Evolutionary conservation across 2,113 vertebrate species (phyloP).

Genomic region (Zingel zingel): DNA sequence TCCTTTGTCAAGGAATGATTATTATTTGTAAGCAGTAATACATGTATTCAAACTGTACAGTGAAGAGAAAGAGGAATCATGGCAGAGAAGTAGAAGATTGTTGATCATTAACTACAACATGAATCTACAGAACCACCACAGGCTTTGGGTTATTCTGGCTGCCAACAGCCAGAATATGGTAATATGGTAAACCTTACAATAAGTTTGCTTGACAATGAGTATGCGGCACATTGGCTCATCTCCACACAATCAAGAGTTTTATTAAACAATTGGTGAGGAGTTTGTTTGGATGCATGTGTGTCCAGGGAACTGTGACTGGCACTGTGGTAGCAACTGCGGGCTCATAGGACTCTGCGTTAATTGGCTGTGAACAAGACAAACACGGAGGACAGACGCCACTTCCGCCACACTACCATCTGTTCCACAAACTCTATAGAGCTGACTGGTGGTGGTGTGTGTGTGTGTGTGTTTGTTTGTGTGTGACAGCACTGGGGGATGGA

Average conservation of each 20-base stretch:
- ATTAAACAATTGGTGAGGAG: slow-evolving; percentile 35
- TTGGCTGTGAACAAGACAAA: slow-evolving; percentile 83
- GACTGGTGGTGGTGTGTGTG: slow-evolving; percentile 47
- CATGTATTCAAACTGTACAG: not conserved
- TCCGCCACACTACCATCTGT: slow-evolving; percentile 83
- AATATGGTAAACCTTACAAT: not conserved
- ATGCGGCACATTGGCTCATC: not conserved
- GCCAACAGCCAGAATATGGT: not conserved
- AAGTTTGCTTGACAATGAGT: not conserved
- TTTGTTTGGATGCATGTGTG: slow-evolving; percentile 55
- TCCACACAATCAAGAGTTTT: not conserved
- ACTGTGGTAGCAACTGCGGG: slow-evolving; percentile 57
- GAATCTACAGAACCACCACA: not conserved
- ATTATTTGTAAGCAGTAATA: not conserved
- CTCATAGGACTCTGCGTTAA: slow-evolving; percentile 61
- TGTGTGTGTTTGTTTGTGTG: slow-evolving; percentile 19
- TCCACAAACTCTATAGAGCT: slow-evolving; percentile 65
- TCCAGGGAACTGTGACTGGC: slow-evolving; percentile 42
- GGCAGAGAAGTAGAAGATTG: slow-evolving; percentile 1
- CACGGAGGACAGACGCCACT: slow-evolving; percentile 76
- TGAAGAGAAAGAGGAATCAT: not conserved
- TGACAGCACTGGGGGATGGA: slow-evolving; percentile 36
- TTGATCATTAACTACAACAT: slow-evolving; percentile 24
- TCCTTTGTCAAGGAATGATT: not conserved
- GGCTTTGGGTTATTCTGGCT: not conserved